Conservation (phyloP, 2,888 invertebrate genomes). For the Anaspis maculata region DNA sequence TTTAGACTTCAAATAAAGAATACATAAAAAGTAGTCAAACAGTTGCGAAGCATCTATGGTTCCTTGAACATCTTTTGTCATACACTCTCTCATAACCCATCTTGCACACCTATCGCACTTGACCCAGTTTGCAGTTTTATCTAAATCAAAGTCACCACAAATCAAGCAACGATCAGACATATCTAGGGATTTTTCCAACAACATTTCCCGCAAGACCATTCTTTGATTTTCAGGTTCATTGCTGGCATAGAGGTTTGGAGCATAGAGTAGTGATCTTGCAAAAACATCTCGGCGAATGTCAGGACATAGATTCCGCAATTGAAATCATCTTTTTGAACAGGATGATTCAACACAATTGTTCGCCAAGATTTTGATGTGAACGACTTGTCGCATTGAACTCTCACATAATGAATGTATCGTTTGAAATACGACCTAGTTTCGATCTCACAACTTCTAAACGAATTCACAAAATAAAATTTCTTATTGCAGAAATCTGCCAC, state of each 20-base stretch:
- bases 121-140: neutral
- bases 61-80: too few species aligned
- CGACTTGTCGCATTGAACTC: too few species aligned
- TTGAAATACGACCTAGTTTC: too few species aligned
- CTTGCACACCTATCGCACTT: neutral
- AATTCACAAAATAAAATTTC: too few species aligned
- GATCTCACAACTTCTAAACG: too few species aligned
- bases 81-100: neutral
- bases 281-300: neutral
- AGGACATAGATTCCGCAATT: neutral
- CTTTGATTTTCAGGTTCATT: constrained; percentile 1
- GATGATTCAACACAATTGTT: neutral
- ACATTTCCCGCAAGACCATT: neutral
- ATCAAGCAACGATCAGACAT: neutral
- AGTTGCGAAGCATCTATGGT: too few species aligned
- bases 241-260: neutral
- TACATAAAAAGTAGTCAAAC: too few species aligned
- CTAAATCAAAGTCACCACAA: neutral
- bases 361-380: too few species aligned
- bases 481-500: too few species aligned
- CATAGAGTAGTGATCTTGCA: neutral
- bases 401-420: too few species aligned
- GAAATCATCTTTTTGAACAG: neutral
- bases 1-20: too few species aligned
- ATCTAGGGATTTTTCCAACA: neutral